phyloP scores from a whole-genome alignment of 1,140 invertebrate genomes.

The Chelonus insularis region DNA sequence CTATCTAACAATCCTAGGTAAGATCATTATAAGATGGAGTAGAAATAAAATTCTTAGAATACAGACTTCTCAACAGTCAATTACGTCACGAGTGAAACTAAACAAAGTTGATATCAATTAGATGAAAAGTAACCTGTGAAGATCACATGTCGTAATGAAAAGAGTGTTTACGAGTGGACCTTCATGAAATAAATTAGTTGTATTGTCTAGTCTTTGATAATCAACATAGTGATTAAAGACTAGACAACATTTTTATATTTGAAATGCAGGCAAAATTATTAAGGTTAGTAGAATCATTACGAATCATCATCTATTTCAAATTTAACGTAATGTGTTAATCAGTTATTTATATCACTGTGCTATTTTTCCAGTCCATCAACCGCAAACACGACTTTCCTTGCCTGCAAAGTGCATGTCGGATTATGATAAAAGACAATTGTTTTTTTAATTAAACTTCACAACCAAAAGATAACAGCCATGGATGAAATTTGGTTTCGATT shows the following conservation, averaged over 20 bases:
- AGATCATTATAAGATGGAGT: no score
- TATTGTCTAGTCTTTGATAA: no score
- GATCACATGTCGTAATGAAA: not conserved
- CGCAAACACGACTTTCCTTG: slow-evolving; percentile 11
- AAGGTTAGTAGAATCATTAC: slow-evolving; percentile 27
- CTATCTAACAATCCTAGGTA: no score
- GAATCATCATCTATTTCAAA: slow-evolving; percentile 48
- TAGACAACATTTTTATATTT: not conserved
- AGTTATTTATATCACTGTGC: slow-evolving; percentile 54
- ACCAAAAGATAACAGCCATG: slow-evolving; percentile 39
- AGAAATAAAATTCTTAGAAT: no score
- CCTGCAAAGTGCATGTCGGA: not conserved
- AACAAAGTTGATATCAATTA: not conserved
- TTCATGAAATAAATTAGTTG: not conserved
- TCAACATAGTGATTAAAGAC: not conserved
- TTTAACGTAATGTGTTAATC: slow-evolving; percentile 49
- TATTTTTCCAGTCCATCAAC: slow-evolving; percentile 36
- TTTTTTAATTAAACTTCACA: slow-evolving; percentile 9
- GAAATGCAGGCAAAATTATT: not conserved
- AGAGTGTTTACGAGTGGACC: not conserved
- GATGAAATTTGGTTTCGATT: slow-evolving; percentile 56
- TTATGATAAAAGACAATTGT: slow-evolving; percentile 8
- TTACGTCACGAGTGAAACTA: not conserved
- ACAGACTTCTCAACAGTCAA: not conserved
- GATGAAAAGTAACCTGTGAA: not conserved